Percentiles rank a stretch among this genome's conserved stretches.
Evolutionary conservation across 2,888 invertebrate species (phyloP).

Genomic region (Geotrupes spiniger): DNA sequence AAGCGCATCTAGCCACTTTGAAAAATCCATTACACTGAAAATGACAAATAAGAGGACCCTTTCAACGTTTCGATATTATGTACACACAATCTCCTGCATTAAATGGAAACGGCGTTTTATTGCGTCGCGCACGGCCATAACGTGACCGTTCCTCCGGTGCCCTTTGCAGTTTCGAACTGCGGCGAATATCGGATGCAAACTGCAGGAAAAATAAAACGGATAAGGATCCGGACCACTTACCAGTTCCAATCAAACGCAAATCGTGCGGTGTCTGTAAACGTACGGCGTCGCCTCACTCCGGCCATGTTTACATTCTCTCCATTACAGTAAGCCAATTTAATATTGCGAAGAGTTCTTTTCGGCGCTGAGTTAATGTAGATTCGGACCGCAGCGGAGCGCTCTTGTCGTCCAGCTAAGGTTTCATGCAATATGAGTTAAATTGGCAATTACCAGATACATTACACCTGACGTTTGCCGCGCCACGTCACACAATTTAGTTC

Average conservation of each 20-base stretch:
- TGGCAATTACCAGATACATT: slow-evolving; percentile 36
- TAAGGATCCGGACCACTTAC: slow-evolving; percentile 5
- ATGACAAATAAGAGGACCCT: no score
- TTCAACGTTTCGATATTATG: no score
- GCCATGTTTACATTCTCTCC: slow-evolving; percentile 3
- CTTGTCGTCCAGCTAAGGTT: slow-evolving; percentile 29
- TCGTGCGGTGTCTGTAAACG: slow-evolving; percentile 14
- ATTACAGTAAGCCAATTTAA: slow-evolving; percentile 1
- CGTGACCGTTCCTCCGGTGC: no score
- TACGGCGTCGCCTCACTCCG: slow-evolving; percentile 1
- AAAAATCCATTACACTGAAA: no score
- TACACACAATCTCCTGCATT: no score
- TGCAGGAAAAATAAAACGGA: no score
- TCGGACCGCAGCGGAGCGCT: slow-evolving; percentile 5
- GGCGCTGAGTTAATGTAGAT: slow-evolving; percentile 2
- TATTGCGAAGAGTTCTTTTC: slow-evolving; percentile 3
- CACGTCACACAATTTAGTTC: neutral
- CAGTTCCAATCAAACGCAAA: slow-evolving; percentile 15
- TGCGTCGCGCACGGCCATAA: no score
- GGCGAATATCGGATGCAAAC: no score
- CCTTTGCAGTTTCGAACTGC: no score
- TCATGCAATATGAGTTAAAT: slow-evolving; percentile 34
- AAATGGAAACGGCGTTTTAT: no score
- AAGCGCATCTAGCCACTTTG: no score
- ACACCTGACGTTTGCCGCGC: slow-evolving; percentile 29